A percentile compares a stretch with the other conserved stretches of the same genome.
phyloP scores from a whole-genome alignment of 2,888 invertebrate species.

The Harmothoe impar region DNA sequence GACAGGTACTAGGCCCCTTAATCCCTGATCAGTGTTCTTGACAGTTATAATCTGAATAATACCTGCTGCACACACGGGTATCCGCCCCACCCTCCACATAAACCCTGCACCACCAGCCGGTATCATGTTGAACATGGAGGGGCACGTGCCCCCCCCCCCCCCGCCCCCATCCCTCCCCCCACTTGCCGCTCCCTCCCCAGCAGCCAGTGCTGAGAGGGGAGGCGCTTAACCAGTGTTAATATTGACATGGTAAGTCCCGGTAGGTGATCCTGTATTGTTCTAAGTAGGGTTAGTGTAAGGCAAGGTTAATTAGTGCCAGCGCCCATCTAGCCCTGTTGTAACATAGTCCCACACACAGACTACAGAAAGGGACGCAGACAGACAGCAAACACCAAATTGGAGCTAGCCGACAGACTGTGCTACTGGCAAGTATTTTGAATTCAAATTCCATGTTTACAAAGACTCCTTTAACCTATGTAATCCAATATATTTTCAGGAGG shows the following conservation, averaged over 20 bases:
- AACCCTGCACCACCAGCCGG: background rate
- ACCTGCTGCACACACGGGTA: background rate
- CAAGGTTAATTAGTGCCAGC: background rate
- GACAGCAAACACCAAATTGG: too few species aligned
- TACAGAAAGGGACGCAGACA: too few species aligned
- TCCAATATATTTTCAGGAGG: too few species aligned
- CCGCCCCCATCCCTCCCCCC: background rate
- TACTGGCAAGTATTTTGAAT: too few species aligned
- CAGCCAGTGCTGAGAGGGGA: too few species aligned
- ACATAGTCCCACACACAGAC: too few species aligned
- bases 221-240: background rate
- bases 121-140: background rate
- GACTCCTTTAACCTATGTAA: too few species aligned
- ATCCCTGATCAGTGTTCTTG: background rate
- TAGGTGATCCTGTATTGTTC: background rate
- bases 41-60: constrained; percentile 12
- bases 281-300: background rate
- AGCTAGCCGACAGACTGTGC: too few species aligned
- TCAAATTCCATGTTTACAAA: too few species aligned
- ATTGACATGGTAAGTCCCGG: background rate
- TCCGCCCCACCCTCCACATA: background rate
- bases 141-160: background rate
- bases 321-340: background rate
- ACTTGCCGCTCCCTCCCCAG: too few species aligned
- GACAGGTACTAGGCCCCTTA: too few species aligned